Evolutionary conservation across 2,113 vertebrate genomes (phyloP), one percentile per base, ranked within the genome.

Genomic region (Tyto alba): DNA sequence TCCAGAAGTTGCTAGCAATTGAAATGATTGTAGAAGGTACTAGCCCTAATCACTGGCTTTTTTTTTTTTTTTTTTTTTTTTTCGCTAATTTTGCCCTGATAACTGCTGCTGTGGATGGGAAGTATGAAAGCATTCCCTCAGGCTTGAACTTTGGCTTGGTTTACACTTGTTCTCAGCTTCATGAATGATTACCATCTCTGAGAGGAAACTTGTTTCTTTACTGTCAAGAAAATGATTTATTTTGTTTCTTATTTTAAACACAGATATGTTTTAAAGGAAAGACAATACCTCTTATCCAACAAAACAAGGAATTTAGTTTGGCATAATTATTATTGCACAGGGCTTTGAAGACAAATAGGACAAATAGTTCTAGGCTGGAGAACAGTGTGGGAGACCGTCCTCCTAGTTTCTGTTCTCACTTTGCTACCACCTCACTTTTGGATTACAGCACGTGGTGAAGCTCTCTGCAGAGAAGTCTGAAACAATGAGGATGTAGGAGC

Each of bases 201-300:
- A 93, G 78, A 95, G 90, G 90, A 96, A 97, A 74, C 1, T 0
- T 88, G 64, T 88, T 85, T 95, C 80, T 95, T 86, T 93, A 56
- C 74, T 92, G 62, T 96, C 80, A 92, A 85, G 77, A 95, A 94
- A 97, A 94, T 95, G 29, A 95, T 96, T 97, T 94, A 96, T 64
- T 93, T 93, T 48, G 71, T 85, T 94, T 95, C 90, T 96, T 94
- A 92, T 96, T 95, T 97, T 95, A 95, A 93, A 84, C 64, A 67
- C 15, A 94, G 80, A 77, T 40, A 50, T 21, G 17, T 76, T 88
- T 91, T 83, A 96, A 90, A 96, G 71, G 86, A 88, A 93, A 94
- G 88, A 89, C 83, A 95, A 88, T 90, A 57, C 56, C 22, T 94
- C 53, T 88, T 92, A 86, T 74, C 40, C 68, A 83, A 90, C 32